Evolutionary conservation across 2,113 vertebrate genomes (phyloP), one percentile per base, ranked within the genome.

Genomic region (Micronycteris hirsuta): DNA sequence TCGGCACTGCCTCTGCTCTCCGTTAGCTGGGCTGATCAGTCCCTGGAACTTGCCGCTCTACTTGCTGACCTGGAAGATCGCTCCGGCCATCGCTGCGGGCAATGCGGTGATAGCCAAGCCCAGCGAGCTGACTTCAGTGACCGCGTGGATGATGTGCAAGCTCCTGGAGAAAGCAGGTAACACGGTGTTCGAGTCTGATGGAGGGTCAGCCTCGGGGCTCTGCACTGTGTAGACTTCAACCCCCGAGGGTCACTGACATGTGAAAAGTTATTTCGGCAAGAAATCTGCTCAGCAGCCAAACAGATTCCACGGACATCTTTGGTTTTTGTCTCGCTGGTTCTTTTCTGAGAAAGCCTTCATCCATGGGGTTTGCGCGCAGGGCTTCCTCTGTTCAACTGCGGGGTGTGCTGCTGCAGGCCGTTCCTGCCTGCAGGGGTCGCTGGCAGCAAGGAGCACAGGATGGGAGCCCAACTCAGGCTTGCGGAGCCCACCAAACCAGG

Each of bases 1-100:
- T 2, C 47, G 4, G 16, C 33, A 11, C 15, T 3, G 47, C 81
- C 88, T 94, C n/a, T 84, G 83, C 61, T 95, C 17, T 86, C 63
- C 80, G 47, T 76, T 20, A 98, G 99, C 99, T 94, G 99, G 99
- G 85, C 98, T 99, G 92, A 99, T 99, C 97, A 99, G 99, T 88
- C 99, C 99, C 83, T 99, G 99, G 99, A 99, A 99, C 95, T 98
- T 99, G 52, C 99, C 99, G 0, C 98, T 99, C 1, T 99, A 99
- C 96, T 98, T 99, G 86, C 98, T 99, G 92, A 99, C 99, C 58
- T 99, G 99, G 99, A 99, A 99, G 98, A 99, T 99, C 10, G 99
- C 99, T 3, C 99, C 99, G 1, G 99, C 99, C 3, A 98, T 99
- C 1, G 99, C 99, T 16, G 97, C 98, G 5, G 99, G 99, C 84